Evolutionary conservation across 2,888 invertebrate genomes (phyloP), one percentile per base, ranked within the genome.

Genomic region (Gastrophysa polygoni): DNA sequence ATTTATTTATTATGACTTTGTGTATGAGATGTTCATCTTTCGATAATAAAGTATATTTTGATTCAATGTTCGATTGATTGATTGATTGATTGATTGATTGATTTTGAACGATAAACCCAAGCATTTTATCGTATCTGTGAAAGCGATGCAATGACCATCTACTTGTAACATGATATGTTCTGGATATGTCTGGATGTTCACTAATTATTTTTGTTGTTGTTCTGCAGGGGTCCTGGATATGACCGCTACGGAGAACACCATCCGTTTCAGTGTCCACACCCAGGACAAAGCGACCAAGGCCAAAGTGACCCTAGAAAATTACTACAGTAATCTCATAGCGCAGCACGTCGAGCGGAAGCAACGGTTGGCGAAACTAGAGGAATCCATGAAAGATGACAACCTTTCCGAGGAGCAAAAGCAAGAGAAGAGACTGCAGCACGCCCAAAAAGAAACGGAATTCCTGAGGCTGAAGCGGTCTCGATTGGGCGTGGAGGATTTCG

Each of bases 281-380:
- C 87, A 95, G 83, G 98, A 98, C 87, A 98, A 98, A 85, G 98
- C 97, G 76, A 97, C 97, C 81, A 96, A 98, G 84, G 98, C 98
- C 75, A 98, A 99, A 86, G 93, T 99, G 81, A 96, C 98, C 64
- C 85, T 99, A 80, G 99, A 99, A 85, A 98, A 98, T 84, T 99
- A 98, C 85, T 99, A 99, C 84, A 95, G 95, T 83, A 99, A 99
- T 85, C 90, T 98, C 80, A 93, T 98, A 81, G 91, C 95, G 75
- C 98, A 98, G 83, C 96, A 98, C 83, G 92, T 96, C 77, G 98
- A 99, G 85, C 88, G 98, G 77, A 96, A 98, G 83, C 95, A 96
- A 83, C 92, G 92, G 81, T 85, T 93, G 80, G 93, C 96, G 68
- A 93, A 96, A 82, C 85, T 99, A 75, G 99, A 99, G 84, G 96